Conservation (phyloP, 2,888 invertebrate genomes). For the Arrhopalites spinosus region DNA sequence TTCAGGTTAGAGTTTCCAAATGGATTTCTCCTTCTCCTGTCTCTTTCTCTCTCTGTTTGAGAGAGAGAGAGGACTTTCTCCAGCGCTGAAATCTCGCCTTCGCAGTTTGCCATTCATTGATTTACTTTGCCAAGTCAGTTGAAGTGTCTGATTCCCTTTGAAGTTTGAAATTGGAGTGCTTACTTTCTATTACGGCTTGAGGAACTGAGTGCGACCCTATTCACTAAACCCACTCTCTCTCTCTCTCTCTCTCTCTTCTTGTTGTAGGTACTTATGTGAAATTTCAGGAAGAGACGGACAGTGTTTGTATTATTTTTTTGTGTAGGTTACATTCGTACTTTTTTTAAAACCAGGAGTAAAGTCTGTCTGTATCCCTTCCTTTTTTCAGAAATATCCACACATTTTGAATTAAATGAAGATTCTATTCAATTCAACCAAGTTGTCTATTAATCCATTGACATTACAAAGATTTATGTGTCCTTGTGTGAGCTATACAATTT, state of each 20-base stretch:
- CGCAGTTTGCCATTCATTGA: constrained; percentile 36
- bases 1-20: constrained; percentile 34
- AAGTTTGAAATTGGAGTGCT: constrained; percentile 37
- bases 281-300: neutral
- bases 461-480: too few species aligned
- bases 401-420: too few species aligned
- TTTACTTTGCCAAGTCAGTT: constrained; percentile 36
- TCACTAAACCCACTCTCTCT: neutral
- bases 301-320: neutral
- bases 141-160: constrained; percentile 37
- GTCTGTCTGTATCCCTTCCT: too few species aligned
- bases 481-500: too few species aligned
- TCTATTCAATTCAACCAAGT: too few species aligned
- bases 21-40: constrained; percentile 12
- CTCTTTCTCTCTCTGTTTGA: neutral
- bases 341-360: neutral
- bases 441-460: too few species aligned
- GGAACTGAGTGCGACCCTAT: neutral
- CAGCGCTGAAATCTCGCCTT: constrained; percentile 31
- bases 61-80: constrained; percentile 11
- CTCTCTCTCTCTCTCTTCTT: neutral
- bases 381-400: too few species aligned
- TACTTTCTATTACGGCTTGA: constrained; percentile 32
- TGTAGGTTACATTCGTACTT: neutral
- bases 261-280: neutral